Evolutionary conservation across 1,140 invertebrate species (phyloP).

Genomic region (Mycetomoellerius zeteki): DNA sequence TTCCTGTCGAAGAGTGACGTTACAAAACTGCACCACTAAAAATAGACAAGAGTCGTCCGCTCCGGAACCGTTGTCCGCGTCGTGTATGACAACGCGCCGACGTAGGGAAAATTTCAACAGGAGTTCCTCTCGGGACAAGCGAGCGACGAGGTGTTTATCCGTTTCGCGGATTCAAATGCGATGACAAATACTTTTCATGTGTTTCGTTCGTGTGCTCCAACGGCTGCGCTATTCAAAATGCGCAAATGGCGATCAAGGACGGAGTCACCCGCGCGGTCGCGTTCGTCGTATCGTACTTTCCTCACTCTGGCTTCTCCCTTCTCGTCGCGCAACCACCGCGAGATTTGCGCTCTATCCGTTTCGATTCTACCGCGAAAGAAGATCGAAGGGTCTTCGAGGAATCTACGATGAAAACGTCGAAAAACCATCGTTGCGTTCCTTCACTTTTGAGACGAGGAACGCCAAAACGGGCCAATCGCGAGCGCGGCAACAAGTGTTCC

Average conservation of each 20-base stretch:
- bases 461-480: background rate
- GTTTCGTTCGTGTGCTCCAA: slow-evolving; percentile 6
- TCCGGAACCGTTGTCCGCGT: background rate
- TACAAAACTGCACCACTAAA: slow-evolving; percentile 31
- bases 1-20: background rate
- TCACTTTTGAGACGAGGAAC: background rate
- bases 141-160: too few relatives aligned
- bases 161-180: slow-evolving; percentile 27
- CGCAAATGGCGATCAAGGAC: slow-evolving; percentile 16
- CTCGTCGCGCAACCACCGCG: background rate
- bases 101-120: background rate
- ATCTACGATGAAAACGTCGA: background rate
- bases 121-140: background rate
- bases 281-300: background rate
- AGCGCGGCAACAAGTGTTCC: background rate
- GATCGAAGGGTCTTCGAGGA: background rate
- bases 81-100: background rate
- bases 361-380: background rate
- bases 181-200: background rate
- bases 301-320: background rate
- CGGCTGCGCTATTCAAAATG: slow-evolving; percentile 12
- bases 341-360: background rate
- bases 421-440: background rate
- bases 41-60: background rate
- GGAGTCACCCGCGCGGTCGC: too few relatives aligned